Percentiles rank a stretch among this genome's conserved stretches.
Conservation (phyloP, 2,797 vertebrate genomes). For the Dromococcyx pavoninus region DNA sequence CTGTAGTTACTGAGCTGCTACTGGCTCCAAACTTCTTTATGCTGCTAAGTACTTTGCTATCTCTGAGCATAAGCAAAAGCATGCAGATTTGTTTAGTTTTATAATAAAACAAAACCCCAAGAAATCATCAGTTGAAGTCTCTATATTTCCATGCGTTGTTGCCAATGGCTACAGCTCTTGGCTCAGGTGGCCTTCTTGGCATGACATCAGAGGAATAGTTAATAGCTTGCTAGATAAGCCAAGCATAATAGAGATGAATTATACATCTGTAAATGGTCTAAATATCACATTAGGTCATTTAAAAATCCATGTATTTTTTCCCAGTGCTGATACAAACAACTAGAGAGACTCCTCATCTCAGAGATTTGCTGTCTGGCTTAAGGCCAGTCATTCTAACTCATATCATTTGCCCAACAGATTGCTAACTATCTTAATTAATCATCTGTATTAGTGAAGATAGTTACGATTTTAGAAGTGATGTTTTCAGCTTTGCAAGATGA, state of each 20-base stretch:
- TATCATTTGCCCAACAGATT: not conserved
- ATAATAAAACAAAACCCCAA: not conserved
- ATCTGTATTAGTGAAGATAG: not conserved
- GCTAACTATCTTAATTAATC: not conserved
- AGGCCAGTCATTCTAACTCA: not conserved
- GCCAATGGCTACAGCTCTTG: slow-evolving; percentile 24
- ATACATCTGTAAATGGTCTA: not conserved
- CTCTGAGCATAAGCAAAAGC: not conserved
- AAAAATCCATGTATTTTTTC: slow-evolving; percentile 4
- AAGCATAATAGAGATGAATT: slow-evolving; percentile 14
- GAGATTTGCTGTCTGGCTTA: not conserved
- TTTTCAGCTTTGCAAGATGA: not conserved
- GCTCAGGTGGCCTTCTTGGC: slow-evolving; percentile 56
- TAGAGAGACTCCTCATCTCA: not conserved
- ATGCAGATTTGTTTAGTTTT: not conserved
- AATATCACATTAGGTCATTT: slow-evolving; percentile 4
- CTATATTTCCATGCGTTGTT: not conserved
- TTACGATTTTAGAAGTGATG: not conserved
- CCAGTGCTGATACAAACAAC: not conserved
- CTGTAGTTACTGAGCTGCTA: not conserved
- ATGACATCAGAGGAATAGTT: slow-evolving; percentile 17
- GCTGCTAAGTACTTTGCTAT: not conserved
- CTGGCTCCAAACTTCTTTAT: not conserved
- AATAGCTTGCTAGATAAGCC: slow-evolving; percentile 41
- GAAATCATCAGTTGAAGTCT: not conserved